These are phyloP conservation scores for Rhingia rostrata DNA, from an alignment of 2,888 invertebrate species.

Conservation along the genomic window DNA sequence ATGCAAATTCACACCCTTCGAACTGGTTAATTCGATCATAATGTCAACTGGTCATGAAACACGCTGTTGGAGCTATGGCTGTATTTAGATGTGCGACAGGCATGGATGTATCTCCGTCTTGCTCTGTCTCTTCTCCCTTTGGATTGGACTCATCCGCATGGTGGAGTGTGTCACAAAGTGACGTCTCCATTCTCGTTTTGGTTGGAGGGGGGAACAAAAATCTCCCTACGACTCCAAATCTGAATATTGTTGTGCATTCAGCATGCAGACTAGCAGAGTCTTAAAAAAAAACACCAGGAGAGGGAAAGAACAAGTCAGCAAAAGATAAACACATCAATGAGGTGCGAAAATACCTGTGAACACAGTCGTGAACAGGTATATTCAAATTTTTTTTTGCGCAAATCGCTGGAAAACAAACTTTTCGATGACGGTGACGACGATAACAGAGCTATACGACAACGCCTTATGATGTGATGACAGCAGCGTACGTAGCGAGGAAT, in stretches of 20 bases:
- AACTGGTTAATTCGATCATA: slow-evolving; percentile 74
- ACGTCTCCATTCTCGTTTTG: slow-evolving; percentile 63
- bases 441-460: too few species aligned
- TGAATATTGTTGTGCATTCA: slow-evolving; percentile 25
- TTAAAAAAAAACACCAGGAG: too few species aligned
- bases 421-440: not conserved
- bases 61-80: slow-evolving; percentile 1
- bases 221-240: slow-evolving; percentile 8
- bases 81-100: not conserved
- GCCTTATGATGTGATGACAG: slow-evolving; percentile 47
- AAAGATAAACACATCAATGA: slow-evolving; percentile 68
- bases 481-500: slow-evolving; percentile 26
- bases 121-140: not conserved
- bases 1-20: slow-evolving; percentile 72
- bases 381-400: slow-evolving; percentile 24
- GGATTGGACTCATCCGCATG: not conserved
- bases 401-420: slow-evolving; percentile 47
- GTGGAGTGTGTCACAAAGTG: slow-evolving; percentile 65
- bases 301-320: slow-evolving; percentile 29
- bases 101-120: not conserved
- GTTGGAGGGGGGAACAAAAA: slow-evolving; percentile 4
- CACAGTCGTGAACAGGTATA: slow-evolving; percentile 68
- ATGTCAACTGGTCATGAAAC: slow-evolving; percentile 71
- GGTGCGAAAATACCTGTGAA: slow-evolving; percentile 73
- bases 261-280: too few species aligned